Evolutionary conservation across 2,888 invertebrate species (phyloP).

Genomic region (Xestia c-nigrum): DNA sequence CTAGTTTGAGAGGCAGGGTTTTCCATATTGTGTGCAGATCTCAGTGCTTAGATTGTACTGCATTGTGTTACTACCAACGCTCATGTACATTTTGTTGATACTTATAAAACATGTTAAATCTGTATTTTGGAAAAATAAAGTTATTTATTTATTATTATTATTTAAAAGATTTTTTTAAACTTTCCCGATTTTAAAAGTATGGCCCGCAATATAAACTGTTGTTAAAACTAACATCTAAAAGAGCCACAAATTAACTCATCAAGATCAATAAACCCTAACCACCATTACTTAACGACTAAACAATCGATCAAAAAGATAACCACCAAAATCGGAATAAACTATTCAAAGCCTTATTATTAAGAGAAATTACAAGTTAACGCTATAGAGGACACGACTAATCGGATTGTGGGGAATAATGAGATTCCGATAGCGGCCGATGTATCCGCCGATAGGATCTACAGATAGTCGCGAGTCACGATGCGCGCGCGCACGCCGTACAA

Average conservation of each 20-base stretch:
- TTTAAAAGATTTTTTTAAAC: background rate
- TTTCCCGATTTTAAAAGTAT: background rate
- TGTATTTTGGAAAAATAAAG: too few species aligned
- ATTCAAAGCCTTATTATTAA: slow-evolving; percentile 65
- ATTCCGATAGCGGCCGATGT: slow-evolving; percentile 75
- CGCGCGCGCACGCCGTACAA: slow-evolving; percentile 73
- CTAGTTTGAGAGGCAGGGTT: too few species aligned
- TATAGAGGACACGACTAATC: slow-evolving; percentile 76
- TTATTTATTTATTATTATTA: too few species aligned
- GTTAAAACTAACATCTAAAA: background rate
- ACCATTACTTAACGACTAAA: slow-evolving; percentile 29
- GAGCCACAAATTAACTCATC: slow-evolving; percentile 34
- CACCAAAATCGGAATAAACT: slow-evolving; percentile 57
- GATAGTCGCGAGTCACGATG: slow-evolving; percentile 73
- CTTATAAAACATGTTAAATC: too few species aligned
- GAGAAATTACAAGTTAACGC: slow-evolving; percentile 70
- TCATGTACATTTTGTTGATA: too few species aligned
- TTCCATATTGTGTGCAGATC: too few species aligned
- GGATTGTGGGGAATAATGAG: slow-evolving; percentile 79
- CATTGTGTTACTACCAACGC: too few species aligned
- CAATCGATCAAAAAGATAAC: slow-evolving; percentile 53
- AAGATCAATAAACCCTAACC: slow-evolving; percentile 32
- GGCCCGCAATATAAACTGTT: background rate
- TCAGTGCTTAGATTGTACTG: too few species aligned
- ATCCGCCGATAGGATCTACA: slow-evolving; percentile 77